These are phyloP conservation scores for Elephas maximus DNA, from an alignment of 2,113 vertebrate genomes.

Conservation along the genomic window DNA sequence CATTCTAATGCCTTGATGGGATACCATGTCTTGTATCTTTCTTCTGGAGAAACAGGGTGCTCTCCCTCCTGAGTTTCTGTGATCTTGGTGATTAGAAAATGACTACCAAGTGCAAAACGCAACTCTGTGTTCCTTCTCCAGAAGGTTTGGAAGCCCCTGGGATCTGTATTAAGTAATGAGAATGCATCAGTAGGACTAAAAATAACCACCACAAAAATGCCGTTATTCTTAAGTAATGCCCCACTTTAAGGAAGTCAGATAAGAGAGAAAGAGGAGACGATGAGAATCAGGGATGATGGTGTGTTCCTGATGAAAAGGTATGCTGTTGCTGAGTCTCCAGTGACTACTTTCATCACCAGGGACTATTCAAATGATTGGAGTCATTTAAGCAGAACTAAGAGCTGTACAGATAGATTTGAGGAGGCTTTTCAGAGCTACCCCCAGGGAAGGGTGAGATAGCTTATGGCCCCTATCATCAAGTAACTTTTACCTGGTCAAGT, in stretches of 20 bases:
- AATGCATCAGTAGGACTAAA: not conserved
- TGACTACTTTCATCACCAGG: conserved; percentile 69
- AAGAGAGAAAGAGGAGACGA: not conserved
- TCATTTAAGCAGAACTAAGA: not conserved
- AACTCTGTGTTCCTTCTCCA: conserved; percentile 58
- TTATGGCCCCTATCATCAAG: not conserved
- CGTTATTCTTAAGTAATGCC: not conserved
- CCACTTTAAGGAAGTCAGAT: conserved; percentile 33
- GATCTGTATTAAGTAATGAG: conserved; percentile 59
- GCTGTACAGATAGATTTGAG: not conserved
- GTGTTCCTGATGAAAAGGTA: conserved; percentile 61
- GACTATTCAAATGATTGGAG: conserved; percentile 65
- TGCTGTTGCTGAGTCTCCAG: not conserved
- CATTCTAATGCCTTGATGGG: conserved; percentile 45
- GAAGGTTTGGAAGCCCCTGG: not conserved
- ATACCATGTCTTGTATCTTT: conserved; percentile 59
- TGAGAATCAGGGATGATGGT: not conserved
- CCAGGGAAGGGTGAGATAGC: not conserved
- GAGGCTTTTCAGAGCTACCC: conserved; percentile 30
- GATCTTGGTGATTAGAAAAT: conserved; percentile 72
- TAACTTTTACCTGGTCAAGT: conserved; percentile 75
- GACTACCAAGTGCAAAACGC: conserved; percentile 68
- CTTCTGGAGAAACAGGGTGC: not conserved
- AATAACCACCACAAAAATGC: not conserved
- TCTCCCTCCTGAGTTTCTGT: not conserved